Percentiles rank a stretch among this genome's conserved stretches.
These are phyloP conservation scores for Colistium nudipinnis DNA, from an alignment of 2,113 vertebrate species.

Conservation along the genomic window DNA sequence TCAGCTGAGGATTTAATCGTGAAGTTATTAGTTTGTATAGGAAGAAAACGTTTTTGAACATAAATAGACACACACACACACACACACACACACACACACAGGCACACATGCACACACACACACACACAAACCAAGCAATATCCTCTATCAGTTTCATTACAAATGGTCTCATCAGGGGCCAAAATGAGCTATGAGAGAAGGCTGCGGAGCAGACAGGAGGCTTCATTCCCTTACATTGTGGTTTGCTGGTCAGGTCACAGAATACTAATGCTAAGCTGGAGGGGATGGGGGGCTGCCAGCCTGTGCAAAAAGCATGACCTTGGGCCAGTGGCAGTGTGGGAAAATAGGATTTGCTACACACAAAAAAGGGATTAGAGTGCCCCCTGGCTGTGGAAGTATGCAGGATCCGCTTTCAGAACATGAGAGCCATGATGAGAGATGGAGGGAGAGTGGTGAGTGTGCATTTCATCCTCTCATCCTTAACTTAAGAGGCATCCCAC, in stretches of 20 bases:
- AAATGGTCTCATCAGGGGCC: slow-evolving; percentile 46
- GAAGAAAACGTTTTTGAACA: slow-evolving; percentile 7
- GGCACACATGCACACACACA: slow-evolving; percentile 1
- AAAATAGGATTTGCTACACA: slow-evolving; percentile 15
- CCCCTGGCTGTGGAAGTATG: slow-evolving; percentile 53
- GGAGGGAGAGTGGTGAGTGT: slow-evolving; percentile 7
- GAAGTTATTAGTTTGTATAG: slow-evolving; percentile 2
- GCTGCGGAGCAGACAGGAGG: slow-evolving; percentile 37
- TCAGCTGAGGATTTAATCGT: slow-evolving; percentile 17
- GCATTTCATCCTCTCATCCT: slow-evolving; percentile 43
- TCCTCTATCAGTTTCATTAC: slow-evolving; percentile 43
- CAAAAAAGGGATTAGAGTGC: slow-evolving; percentile 39
- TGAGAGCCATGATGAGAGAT: slow-evolving; percentile 4
- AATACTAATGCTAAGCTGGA: slow-evolving; percentile 67
- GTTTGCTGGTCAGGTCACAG: slow-evolving; percentile 31
- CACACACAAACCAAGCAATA: slow-evolving; percentile 8
- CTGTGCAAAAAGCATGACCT: slow-evolving; percentile 70
- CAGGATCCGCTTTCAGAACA: not conserved
- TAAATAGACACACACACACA: not conserved
- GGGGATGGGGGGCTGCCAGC: slow-evolving; percentile 50
- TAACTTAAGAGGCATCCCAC: slow-evolving; percentile 27
- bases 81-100: not conserved
- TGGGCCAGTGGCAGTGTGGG: slow-evolving; percentile 52
- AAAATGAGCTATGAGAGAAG: slow-evolving; percentile 45
- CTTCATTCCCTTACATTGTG: slow-evolving; percentile 55